phyloP scores from a whole-genome alignment of 2,888 invertebrate genomes.

The Drosophila vallismaia region DNA sequence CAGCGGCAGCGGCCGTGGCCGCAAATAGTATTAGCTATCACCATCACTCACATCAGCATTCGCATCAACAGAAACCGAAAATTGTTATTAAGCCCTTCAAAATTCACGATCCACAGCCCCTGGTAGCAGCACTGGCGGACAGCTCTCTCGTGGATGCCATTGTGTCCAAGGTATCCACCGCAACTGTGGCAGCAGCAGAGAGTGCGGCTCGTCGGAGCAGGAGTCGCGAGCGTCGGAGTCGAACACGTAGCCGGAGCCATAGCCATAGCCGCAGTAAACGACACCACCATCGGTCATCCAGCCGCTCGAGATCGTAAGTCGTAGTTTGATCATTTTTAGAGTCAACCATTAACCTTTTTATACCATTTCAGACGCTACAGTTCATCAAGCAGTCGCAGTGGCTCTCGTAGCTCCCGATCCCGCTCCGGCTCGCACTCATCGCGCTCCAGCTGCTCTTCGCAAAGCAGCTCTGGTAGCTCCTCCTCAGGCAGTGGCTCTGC shows the following conservation, averaged over 20 bases:
- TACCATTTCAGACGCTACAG: conserved; percentile 71
- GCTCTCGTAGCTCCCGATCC: conserved; percentile 80
- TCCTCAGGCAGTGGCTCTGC: conserved; percentile 77
- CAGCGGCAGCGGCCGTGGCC: conserved; percentile 68
- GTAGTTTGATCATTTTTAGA: background rate
- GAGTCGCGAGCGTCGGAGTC: conserved; percentile 79
- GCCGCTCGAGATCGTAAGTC: conserved; percentile 84
- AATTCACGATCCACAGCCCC: conserved; percentile 84
- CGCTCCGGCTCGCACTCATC: conserved; percentile 82
- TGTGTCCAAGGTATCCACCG: conserved; percentile 83
- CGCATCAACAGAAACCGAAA: conserved; percentile 80
- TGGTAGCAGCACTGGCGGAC: conserved; percentile 82
- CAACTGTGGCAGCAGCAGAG: conserved; percentile 82
- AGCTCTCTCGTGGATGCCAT: conserved; percentile 83
- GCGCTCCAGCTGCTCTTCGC: conserved; percentile 81
- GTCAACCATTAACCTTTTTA: background rate
- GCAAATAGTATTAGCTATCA: conserved; percentile 79
- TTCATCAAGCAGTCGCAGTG: conserved; percentile 81
- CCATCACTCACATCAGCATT: conserved; percentile 60
- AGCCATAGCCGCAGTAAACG: conserved; percentile 66
- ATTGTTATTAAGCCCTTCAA: conserved; percentile 84
- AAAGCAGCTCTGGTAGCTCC: conserved; percentile 81
- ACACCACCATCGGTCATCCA: conserved; percentile 75
- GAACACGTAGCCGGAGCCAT: conserved; percentile 41
- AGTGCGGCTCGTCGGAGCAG: conserved; percentile 82